Base-by-base conservation (phyloP, 2,797 vertebrate genomes). In the Dermochelys coriacea region DNA sequence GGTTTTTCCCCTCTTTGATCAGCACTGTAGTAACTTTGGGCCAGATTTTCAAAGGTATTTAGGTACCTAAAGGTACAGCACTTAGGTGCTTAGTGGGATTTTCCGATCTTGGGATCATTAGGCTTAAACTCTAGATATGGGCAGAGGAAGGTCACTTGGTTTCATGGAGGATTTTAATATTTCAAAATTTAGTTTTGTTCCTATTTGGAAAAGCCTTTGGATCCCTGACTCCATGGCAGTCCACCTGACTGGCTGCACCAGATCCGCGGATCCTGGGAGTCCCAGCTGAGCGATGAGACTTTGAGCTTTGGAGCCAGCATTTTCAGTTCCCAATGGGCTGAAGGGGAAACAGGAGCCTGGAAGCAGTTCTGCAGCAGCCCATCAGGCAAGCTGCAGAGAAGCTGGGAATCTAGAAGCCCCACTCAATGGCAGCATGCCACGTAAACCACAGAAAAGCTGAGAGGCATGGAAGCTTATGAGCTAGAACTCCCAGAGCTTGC, bases 291-390 rank as follows among this genome's bases (percentile, higher is more conserved):
- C 0, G n/a, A 71, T 50, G 80, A 8, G 16, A 50, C 74, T 21
- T 41, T 34, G 16, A 75, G 59, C 7, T 0, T 0, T 0, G 2
- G n/a, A 83, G 29, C 84, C 0, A 0, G 81, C 23, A 6, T 5
- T 16, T 79, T 41, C 34, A 55, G 68, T 18, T 71, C 0, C 12
- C 81, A 85, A 1, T 51, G 81, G 81, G 88, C 0, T 80, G 52
- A 90, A 87, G 1, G 14, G 50, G 8, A 91, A 83, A 64, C 47
- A 91, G 11, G 14, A 77, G 25, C 12, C 14, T 77, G 9, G 23
- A 57, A 41, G 68, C n/a, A 41, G 21, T 23, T 71, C 37, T 71
- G 68, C 68, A 37, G 34, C 34, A 68, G 18, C 16, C 61, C 34
- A 7, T 34, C 18, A 41, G 18, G 64, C n/a, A 68, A 68, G 37